Base-by-base conservation (phyloP, 2,888 invertebrate species). In the Heliconius aoede region DNA sequence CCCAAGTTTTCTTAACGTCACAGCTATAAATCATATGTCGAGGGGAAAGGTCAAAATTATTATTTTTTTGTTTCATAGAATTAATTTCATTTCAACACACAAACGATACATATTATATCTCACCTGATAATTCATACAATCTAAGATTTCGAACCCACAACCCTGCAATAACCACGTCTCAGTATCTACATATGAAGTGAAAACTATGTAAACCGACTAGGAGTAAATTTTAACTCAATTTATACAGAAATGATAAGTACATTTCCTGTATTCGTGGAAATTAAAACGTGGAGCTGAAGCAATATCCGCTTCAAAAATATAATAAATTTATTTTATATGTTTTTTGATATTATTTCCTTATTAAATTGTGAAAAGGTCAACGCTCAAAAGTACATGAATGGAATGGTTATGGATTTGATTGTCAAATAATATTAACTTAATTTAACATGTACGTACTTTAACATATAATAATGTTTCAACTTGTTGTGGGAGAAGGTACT, bases 211-310 rank as follows among this genome's bases (percentile, higher is more conserved):
- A 9, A 7, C 51, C 5, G 3, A 55, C 32, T 68, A 51, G 26
- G 73, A 76, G 69, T 73, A 62, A 73, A 73, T 68, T 61, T 73
- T 73, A 51, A 46, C 68, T 74, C 67, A 30, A 72, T 51, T 67
- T 74, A 68, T 68, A 21, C 13, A 24, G 1, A n/a, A 30, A 32
- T 32, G 46, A 68, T 46, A 46, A 46, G 4, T 74, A 61, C 65
- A 72, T 72, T 77, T 74, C 74, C 77, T 72, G 62, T 51, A 58
- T 62, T 68, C 68, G 58, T 67, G 13, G 51, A 30, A 67, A 74
- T 67, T 74, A 46, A 64, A 46, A 64, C 60, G 36, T 36, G 36
- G 18, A 60, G 60, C n/a, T 51, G 13, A 67, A 18, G 28, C 30
- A n/a, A 68, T 51, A 68, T 68, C 68, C 68, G 68, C 68, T 55